A percentile compares a stretch with the other conserved stretches of the same genome.
Conservation (phyloP, 2,797 vertebrate species). For the Moxostoma hubbsi region DNA sequence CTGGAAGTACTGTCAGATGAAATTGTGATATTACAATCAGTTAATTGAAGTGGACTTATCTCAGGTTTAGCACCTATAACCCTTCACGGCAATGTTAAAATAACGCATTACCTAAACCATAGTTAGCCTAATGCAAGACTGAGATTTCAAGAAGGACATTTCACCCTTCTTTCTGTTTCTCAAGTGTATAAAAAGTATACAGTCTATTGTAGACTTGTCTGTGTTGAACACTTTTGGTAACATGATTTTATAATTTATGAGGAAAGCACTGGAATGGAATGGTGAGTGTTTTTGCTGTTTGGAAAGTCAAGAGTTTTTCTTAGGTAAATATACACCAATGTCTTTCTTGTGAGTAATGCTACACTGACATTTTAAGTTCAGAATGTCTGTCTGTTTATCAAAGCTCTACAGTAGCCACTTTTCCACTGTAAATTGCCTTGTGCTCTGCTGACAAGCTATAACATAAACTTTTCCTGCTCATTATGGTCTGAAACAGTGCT, state of each 20-base stretch:
- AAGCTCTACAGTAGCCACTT: conserved; percentile 55
- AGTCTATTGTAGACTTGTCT: not conserved
- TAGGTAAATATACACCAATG: not conserved
- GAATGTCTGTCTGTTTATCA: conserved; percentile 27
- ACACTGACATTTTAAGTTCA: conserved; percentile 19
- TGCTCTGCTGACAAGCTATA: conserved; percentile 32
- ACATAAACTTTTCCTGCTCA: conserved; percentile 56
- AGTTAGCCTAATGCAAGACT: no score
- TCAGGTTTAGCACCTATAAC: conserved; percentile 28
- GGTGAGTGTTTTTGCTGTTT: not conserved
- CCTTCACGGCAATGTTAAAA: not conserved
- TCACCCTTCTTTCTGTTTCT: no score
- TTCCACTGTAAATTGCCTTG: conserved; percentile 35
- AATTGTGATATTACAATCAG: conserved; percentile 25
- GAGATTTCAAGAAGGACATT: no score
- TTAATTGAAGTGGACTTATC: conserved; percentile 19
- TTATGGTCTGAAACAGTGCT: conserved; percentile 34
- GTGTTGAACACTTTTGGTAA: not conserved
- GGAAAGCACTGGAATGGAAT: not conserved
- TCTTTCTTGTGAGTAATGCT: conserved; percentile 3
- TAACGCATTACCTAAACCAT: no score
- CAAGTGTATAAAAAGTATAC: no score
- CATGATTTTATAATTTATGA: not conserved
- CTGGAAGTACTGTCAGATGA: conserved; percentile 26
- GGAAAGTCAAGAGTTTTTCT: not conserved